These are phyloP conservation scores for Nixonia krombeini DNA, from an alignment of 1,140 invertebrate species.

Conservation along the genomic window DNA sequence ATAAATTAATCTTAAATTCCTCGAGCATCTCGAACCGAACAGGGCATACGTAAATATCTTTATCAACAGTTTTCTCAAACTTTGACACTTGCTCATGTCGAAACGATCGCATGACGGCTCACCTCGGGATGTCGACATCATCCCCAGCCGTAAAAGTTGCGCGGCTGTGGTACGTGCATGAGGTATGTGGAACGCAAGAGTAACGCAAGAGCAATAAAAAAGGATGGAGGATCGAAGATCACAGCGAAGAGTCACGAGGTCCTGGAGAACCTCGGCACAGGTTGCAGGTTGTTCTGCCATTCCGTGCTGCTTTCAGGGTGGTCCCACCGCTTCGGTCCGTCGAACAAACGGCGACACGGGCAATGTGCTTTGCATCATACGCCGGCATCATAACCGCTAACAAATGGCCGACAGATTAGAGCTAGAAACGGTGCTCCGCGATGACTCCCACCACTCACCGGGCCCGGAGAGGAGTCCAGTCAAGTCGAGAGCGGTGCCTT, in stretches of 20 bases:
- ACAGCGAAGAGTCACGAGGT: conserved; percentile 12
- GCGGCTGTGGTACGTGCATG: not conserved
- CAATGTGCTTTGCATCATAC: conserved; percentile 57
- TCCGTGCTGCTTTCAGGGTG: conserved; percentile 56
- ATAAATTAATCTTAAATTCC: no score
- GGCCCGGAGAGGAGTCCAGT: conserved; percentile 13
- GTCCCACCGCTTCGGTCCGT: conserved; percentile 47
- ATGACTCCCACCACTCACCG: conserved; percentile 11
- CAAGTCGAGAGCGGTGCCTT: conserved; percentile 54
- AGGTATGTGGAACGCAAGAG: not conserved
- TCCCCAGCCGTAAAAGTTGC: conserved; percentile 5
- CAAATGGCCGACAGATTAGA: conserved; percentile 68
- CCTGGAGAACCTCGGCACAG: conserved; percentile 13
- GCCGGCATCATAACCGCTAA: conserved; percentile 61
- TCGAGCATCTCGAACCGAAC: no score
- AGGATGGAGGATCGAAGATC: not conserved
- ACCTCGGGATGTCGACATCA: no score
- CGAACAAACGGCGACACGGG: conserved; percentile 56
- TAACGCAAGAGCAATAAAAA: conserved; percentile 1
- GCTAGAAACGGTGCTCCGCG: conserved; percentile 57
- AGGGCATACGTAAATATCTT: no score
- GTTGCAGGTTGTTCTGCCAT: conserved; percentile 27
- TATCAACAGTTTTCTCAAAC: no score
- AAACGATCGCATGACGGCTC: no score
- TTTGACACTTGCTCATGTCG: no score